Base-by-base conservation (phyloP, 2,113 vertebrate species). In the Cottus gobio region DNA sequence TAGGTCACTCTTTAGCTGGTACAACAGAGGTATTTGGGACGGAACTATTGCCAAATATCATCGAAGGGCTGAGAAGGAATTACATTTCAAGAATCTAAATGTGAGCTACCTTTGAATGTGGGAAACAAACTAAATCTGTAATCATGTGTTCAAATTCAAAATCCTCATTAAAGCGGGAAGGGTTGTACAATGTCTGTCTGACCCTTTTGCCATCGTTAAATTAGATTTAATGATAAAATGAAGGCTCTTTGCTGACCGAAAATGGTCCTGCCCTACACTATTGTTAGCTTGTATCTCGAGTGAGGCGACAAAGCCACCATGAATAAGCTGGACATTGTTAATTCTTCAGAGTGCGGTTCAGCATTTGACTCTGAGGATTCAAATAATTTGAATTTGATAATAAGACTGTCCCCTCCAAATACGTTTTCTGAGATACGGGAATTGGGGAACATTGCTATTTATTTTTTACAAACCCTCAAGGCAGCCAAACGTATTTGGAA, bases 1-100 rank as follows among this genome's bases (percentile, higher is more conserved):
- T 92, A 90, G 84, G 87, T 85, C 84, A 89, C 74, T 89, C 64
- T 79, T 81, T 24, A 81, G 79, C 63, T 66, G 54, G 71, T 71
- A 77, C 81, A 79, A 82, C 39, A 63, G 57, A 79, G 61, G 81
- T 76, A 79, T 83, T 90, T 90, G 85, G 79, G 67, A 77, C 46
- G 66, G 20, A 79, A 73, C 24, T 31, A 34, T 42, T 69, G 58
- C 64, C 79, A 86, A 58, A 78, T 85, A 57, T 85, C 30, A 74
- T 7, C 11, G 10, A 82, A 68, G 11, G 31, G 67, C 30, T 62
- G 7, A 37, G 30, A 66, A 16, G 28, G 65, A 52, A 65, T 67
- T 54, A 11, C 13, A 46, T 15, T 46, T 31, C 9, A 48, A 50
- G 11, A 34, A n/a, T 69, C 20, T 5, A n/a, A 22, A 68, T 57